A percentile compares a stretch with the other conserved stretches of the same genome.
Conservation (phyloP, 64 coral and sea anemone species). For the Platygyra sinensis region DNA sequence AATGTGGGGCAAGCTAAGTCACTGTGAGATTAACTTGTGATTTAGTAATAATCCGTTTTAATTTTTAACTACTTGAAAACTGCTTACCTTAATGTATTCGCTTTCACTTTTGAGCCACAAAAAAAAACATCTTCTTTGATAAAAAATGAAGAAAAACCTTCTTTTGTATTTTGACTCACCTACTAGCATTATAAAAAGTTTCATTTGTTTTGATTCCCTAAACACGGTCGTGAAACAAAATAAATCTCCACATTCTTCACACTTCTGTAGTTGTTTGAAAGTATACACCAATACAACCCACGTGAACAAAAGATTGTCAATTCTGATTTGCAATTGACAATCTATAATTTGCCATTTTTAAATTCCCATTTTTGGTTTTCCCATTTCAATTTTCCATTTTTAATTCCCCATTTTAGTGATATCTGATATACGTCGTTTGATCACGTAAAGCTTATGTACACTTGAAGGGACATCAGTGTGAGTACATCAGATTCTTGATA, state of each 20-base stretch:
- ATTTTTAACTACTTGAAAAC: background rate
- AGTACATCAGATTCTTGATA: no score
- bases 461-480: no score
- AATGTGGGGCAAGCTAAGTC: background rate
- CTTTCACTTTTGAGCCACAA: background rate
- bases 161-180: background rate
- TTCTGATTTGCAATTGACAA: background rate
- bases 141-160: background rate
- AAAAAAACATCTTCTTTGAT: background rate
- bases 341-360: background rate
- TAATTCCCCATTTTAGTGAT: background rate
- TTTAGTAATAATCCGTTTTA: background rate
- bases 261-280: background rate
- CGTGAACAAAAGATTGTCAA: background rate
- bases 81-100: background rate
- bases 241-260: background rate
- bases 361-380: background rate
- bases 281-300: background rate
- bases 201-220: background rate
- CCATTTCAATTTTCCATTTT: background rate
- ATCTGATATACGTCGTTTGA: background rate
- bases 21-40: background rate
- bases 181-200: background rate
- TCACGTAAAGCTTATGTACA: background rate
- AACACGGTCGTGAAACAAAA: background rate